Base-by-base conservation (phyloP, 1,140 invertebrate species). In the Lepidurus couesii region DNA sequence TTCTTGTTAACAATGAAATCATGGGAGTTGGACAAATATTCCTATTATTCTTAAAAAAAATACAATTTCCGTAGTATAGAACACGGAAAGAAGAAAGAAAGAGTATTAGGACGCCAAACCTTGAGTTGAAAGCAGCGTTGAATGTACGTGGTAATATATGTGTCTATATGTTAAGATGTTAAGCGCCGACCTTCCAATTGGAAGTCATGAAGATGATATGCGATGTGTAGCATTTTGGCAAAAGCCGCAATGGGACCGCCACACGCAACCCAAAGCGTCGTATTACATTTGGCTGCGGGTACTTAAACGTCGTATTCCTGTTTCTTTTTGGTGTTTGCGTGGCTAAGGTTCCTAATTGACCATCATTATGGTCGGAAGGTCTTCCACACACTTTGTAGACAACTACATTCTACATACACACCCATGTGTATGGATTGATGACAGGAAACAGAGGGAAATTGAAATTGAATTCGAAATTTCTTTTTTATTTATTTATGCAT, bases 161-260 rank as follows among this genome's bases (percentile, higher is more conserved):
- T 65, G 4, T 13, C 13, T 65, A 21, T 13, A 65, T 65, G 13
- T 65, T 34, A 34, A 34, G 34, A 65, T 65, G 21, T 13, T 65
- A 65, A 21, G 21, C 21, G 53, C 13, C 53, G 53, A 65, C 53
- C 53, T 65, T 65, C 53, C 53, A 21, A 65, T 65, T 65, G 53
- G 53, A 65, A 65, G 53, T 65, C 53, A 65, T 65, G 21, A 65
- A 65, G 16, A n/a, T 65, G 53, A 65, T 65, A 7, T 65, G 53
- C 53, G 53, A 65, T 65, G 53, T 65, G 53, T 65, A 21, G 53
- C 53, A 65, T 65, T 65, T 65, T 65, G 53, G 53, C 53, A 65
- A 65, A 65, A 65, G 53, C 21, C 34, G 8, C 53, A 65, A 65
- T 65, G 53, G 53, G 53, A 65, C 53, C 53, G 53, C 53, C 13